phyloP scores from a whole-genome alignment of 2,113 vertebrate genomes.

The Rhinoptilus africanus region DNA sequence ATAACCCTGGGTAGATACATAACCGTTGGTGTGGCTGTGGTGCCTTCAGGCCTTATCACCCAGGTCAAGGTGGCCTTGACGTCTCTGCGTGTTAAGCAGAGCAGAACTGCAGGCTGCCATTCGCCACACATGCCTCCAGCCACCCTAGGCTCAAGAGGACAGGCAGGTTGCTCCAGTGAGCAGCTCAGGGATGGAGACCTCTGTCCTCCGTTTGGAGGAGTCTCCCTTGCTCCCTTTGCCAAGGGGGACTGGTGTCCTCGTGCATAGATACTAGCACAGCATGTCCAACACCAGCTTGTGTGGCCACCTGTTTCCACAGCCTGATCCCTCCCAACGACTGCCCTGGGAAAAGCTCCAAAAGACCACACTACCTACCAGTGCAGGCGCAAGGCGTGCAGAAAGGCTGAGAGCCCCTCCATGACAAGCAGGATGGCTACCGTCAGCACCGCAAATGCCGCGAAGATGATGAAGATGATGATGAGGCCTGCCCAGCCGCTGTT shows the following conservation, averaged over 20 bases:
- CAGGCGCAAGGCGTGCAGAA: slow-evolving; percentile 82
- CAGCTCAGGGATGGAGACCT: neutral
- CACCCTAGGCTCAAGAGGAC: neutral
- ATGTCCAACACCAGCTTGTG: neutral
- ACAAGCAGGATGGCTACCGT: slow-evolving; percentile 82
- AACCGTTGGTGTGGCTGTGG: neutral
- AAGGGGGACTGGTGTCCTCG: neutral
- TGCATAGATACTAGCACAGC: neutral
- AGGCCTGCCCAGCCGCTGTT: slow-evolving; percentile 67
- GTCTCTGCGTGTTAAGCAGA: neutral
- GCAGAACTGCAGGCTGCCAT: neutral
- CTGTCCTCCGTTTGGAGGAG: neutral
- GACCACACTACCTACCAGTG: slow-evolving; percentile 76
- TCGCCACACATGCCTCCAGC: neutral
- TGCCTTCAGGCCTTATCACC: neutral
- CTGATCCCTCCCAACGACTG: neutral
- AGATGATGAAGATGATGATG: slow-evolving; percentile 74
- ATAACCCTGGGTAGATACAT: neutral
- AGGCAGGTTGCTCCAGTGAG: neutral
- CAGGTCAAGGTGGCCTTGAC: neutral
- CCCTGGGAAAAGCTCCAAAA: neutral
- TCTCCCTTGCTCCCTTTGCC: neutral
- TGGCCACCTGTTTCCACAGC: neutral
- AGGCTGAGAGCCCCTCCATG: slow-evolving; percentile 88
- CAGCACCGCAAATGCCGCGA: slow-evolving; percentile 78